Conservation (phyloP, 2,888 invertebrate species). For the Perdita meconis region DNA sequence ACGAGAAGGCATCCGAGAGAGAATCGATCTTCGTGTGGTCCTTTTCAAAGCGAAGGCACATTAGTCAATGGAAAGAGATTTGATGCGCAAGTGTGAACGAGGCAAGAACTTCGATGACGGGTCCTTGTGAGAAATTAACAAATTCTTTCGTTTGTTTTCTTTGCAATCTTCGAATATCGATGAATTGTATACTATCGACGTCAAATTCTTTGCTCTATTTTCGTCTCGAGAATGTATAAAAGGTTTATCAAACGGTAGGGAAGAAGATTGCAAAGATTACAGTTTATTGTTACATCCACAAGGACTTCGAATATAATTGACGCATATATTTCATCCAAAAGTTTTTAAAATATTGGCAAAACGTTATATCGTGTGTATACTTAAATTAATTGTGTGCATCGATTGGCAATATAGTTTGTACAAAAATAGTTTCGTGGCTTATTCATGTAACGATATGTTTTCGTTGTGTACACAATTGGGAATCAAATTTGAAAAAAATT, state of each 20-base stretch:
- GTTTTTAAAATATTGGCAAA: slow-evolving; percentile 3
- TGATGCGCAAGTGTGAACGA: slow-evolving; percentile 22
- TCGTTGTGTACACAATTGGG: neutral
- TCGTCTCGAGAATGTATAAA: neutral
- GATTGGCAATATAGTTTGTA: slow-evolving; percentile 14
- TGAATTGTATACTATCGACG: neutral
- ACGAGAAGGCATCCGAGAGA: slow-evolving; percentile 1
- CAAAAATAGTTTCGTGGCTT: slow-evolving; percentile 20
- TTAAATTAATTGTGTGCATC: slow-evolving; percentile 8
- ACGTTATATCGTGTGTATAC: slow-evolving; percentile 11
- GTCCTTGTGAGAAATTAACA: slow-evolving; percentile 44
- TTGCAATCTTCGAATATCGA: slow-evolving; percentile 36
- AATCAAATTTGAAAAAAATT: slow-evolving; percentile 1
- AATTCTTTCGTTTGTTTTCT: slow-evolving; percentile 34
- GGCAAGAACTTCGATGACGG: slow-evolving; percentile 39
- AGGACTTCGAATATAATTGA: slow-evolving; percentile 40
- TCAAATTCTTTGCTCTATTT: neutral
- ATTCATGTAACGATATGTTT: neutral
- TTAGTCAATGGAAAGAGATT: slow-evolving; percentile 1
- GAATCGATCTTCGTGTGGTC: slow-evolving; percentile 6
- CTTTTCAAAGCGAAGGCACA: slow-evolving; percentile 42
- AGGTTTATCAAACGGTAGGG: neutral
- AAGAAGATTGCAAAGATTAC: slow-evolving; percentile 38
- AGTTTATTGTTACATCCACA: slow-evolving; percentile 36
- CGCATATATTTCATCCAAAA: neutral